These are phyloP conservation scores for Isotomurus palustris DNA, from an alignment of 2,888 invertebrate species.

Conservation along the genomic window DNA sequence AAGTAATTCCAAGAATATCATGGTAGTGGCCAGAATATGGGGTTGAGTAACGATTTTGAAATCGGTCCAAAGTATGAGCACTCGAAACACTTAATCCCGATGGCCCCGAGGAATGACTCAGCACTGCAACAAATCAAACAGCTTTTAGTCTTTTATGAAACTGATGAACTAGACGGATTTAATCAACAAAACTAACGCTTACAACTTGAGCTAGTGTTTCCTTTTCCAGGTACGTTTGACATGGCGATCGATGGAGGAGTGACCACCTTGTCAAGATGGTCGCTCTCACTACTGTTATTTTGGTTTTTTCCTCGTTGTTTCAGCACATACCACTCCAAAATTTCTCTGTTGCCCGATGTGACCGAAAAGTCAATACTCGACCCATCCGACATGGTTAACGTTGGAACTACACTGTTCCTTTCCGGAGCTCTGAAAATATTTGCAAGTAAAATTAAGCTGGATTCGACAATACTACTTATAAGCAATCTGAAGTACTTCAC, in stretches of 20 bases:
- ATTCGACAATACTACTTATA: neutral
- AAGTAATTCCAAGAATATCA: constrained; percentile 25
- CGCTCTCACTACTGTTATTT: constrained; percentile 45
- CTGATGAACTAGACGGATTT: neutral
- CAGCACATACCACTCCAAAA: constrained; percentile 57
- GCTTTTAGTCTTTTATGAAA: neutral
- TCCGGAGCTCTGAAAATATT: constrained; percentile 32
- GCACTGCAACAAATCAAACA: constrained; percentile 15
- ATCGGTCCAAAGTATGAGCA: constrained; percentile 38
- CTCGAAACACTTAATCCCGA: constrained; percentile 31
- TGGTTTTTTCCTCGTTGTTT: constrained; percentile 48
- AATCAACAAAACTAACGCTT: neutral
- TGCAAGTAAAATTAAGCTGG: constrained; percentile 1
- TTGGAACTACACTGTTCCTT: constrained; percentile 45
- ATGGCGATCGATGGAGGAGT: constrained; percentile 42
- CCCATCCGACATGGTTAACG: constrained; percentile 43
- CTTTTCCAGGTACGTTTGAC: constrained; percentile 25
- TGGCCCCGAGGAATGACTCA: constrained; percentile 32
- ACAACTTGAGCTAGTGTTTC: constrained; percentile 29
- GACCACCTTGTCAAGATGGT: constrained; percentile 45
- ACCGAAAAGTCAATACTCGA: constrained; percentile 56
- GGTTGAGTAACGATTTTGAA: constrained; percentile 23
- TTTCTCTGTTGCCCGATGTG: constrained; percentile 55
- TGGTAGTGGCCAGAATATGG: constrained; percentile 33
- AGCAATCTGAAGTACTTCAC: neutral